These are phyloP conservation scores for Scolopax rusticola DNA, from an alignment of 2,797 vertebrate species.

Conservation along the genomic window DNA sequence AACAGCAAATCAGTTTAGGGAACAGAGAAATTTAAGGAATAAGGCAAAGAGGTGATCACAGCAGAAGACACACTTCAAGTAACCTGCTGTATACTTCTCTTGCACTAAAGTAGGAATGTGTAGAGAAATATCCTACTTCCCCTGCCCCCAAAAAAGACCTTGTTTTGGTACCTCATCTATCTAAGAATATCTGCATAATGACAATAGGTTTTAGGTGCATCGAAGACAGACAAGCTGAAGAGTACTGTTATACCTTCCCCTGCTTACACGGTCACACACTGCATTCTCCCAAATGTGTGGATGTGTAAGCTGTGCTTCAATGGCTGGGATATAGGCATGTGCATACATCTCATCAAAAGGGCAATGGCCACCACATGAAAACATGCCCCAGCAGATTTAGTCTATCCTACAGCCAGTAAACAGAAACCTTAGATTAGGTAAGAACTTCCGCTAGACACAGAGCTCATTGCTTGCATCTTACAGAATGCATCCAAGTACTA, in stretches of 20 bases:
- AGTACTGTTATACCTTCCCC: neutral
- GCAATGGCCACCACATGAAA: neutral
- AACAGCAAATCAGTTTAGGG: neutral
- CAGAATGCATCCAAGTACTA: neutral
- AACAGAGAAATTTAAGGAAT: neutral
- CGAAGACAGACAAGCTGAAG: neutral
- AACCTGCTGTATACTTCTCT: neutral
- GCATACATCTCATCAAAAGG: too few relatives aligned
- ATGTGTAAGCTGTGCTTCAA: neutral
- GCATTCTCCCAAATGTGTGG: neutral
- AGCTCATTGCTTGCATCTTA: neutral
- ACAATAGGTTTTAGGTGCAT: neutral
- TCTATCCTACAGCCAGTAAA: neutral
- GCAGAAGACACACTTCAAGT: neutral
- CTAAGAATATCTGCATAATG: neutral
- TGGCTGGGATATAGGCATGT: neutral
- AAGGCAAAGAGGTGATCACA: neutral
- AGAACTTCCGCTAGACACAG: neutral
- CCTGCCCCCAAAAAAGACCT: neutral
- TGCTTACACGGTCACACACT: neutral
- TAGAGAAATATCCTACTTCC: neutral
- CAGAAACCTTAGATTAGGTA: constrained; percentile 23
- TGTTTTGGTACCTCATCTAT: neutral
- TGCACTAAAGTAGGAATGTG: neutral
- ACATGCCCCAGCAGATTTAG: neutral